These are phyloP conservation scores for Nyleta sp. DNA, from an alignment of 2,888 invertebrate genomes.

Conservation along the genomic window DNA sequence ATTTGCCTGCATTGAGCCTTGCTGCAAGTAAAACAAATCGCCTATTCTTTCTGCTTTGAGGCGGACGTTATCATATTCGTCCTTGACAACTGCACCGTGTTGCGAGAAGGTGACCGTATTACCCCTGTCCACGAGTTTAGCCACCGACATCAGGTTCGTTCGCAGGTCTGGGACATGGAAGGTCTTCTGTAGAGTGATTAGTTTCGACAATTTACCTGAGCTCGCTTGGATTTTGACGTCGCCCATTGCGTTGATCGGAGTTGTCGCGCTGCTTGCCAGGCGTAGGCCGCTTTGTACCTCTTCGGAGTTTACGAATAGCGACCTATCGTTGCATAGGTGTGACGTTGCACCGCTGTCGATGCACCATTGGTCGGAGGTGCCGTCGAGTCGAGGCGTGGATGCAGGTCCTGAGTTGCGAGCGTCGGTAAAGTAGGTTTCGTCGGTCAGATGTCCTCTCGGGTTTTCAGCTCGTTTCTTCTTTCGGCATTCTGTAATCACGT, in stretches of 20 bases:
- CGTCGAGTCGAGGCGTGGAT: not conserved
- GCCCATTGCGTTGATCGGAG: not conserved
- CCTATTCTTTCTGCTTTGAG: not conserved
- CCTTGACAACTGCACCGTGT: not conserved
- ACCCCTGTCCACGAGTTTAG: constrained; percentile 1
- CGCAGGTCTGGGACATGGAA: constrained; percentile 50
- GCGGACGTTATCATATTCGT: not conserved
- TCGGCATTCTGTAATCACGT: not conserved
- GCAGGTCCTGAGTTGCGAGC: not conserved
- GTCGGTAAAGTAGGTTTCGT: not conserved
- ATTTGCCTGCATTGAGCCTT: not conserved
- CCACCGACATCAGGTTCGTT: constrained; percentile 36
- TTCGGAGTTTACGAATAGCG: not conserved
- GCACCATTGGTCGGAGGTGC: not conserved
- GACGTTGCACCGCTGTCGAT: constrained; percentile 12
- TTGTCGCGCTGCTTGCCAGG: constrained; percentile 17
- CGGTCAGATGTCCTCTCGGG: not conserved
- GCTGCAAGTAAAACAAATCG: not conserved
- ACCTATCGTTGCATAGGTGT: constrained; percentile 30
- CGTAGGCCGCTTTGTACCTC: constrained; percentile 7
- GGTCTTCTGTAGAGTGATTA: constrained; percentile 22
- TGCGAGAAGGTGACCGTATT: not conserved
- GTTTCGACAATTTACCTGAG: not conserved
- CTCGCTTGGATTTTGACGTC: not conserved
- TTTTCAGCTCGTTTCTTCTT: constrained; percentile 3